Percentiles rank a stretch among this genome's conserved stretches.
Evolutionary conservation across 1,140 invertebrate species (phyloP).

Genomic region (Sycobia sp.): DNA sequence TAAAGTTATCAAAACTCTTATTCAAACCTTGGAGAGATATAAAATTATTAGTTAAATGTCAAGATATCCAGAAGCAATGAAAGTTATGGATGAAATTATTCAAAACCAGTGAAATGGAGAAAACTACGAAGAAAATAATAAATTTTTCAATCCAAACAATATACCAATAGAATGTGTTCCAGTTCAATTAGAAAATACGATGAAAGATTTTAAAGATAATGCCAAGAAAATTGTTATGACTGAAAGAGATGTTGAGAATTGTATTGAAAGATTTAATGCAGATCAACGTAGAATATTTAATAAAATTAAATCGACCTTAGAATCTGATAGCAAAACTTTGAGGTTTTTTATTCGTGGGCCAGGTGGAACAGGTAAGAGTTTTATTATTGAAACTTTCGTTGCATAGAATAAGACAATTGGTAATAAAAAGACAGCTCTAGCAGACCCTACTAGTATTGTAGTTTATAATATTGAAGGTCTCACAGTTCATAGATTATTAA

Average conservation of each 20-base stretch:
- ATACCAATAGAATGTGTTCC: not conserved
- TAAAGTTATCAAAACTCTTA: no score
- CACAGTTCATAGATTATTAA: conserved; percentile 39
- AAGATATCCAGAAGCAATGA: no score
- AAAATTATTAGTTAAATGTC: no score
- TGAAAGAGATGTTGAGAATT: not conserved
- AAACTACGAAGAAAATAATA: no score
- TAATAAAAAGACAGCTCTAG: conserved; percentile 16
- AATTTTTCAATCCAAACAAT: no score
- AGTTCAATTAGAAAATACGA: not conserved
- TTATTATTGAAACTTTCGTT: no score
- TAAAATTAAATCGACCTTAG: not conserved
- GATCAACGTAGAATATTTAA: not conserved
- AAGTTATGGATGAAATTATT: no score
- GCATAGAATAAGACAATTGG: no score
- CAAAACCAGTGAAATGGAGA: no score
- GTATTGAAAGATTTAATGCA: not conserved
- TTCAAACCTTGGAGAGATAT: no score
- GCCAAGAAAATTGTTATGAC: not conserved
- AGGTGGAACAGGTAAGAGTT: no score
- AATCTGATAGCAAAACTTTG: not conserved
- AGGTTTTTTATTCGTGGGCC: not conserved
- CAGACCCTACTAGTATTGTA: conserved; percentile 40
- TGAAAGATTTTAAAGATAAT: not conserved
- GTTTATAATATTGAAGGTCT: conserved; percentile 39